Evolutionary conservation across 1,140 invertebrate species (phyloP).

Genomic region (Coptotermes formosanus): DNA sequence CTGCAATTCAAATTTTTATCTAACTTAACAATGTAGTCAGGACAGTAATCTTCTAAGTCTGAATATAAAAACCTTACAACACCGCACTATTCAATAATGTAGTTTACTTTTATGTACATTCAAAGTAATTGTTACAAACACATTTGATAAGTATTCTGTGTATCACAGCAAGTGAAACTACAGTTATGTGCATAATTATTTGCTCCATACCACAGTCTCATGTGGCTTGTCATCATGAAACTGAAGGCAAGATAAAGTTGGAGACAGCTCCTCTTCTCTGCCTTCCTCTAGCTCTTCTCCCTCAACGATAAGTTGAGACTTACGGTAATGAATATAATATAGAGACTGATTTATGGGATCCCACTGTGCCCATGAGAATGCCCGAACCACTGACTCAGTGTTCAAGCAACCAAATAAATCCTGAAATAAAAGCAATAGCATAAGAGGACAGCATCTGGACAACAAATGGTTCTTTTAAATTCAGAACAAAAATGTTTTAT

Average conservation of each 20-base stretch:
- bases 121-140: too few species aligned
- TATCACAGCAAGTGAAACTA: not conserved
- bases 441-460: not conserved
- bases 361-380: slow-evolving; percentile 82
- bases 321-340: slow-evolving; percentile 75
- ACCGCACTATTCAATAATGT: too few species aligned
- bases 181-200: not conserved
- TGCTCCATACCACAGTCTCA: slow-evolving; percentile 73
- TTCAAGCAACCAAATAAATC: not conserved
- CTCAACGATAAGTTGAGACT: slow-evolving; percentile 61
- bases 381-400: slow-evolving; percentile 57
- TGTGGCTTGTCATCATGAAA: slow-evolving; percentile 81
- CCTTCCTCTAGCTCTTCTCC: slow-evolving; percentile 59
- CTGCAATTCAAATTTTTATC: too few species aligned
- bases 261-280: slow-evolving; percentile 44
- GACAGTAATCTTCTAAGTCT: too few species aligned
- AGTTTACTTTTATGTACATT: too few species aligned
- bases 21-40: too few species aligned
- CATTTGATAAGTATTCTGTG: not conserved
- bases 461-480: too few species aligned
- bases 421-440: not conserved
- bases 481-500: too few species aligned
- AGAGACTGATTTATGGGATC: slow-evolving; percentile 72
- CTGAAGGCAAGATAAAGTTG: slow-evolving; percentile 76
- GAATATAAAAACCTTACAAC: too few species aligned